phyloP scores from a whole-genome alignment of 2,888 invertebrate species.

The Oscheius sp. region DNA sequence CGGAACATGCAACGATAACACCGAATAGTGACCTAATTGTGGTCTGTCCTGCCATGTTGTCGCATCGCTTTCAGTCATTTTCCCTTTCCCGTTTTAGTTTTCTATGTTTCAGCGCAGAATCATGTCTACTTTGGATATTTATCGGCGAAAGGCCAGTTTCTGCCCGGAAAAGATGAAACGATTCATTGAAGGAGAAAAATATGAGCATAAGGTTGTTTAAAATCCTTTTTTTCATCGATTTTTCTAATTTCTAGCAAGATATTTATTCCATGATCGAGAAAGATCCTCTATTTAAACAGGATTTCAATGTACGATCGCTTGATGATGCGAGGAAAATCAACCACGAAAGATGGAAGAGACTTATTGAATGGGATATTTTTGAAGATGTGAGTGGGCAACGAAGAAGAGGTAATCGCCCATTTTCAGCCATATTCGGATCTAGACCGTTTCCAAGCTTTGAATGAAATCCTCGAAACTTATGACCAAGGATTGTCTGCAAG shows the following conservation, averaged over 20 bases:
- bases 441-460: conserved; percentile 42
- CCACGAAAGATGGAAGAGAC: conserved; percentile 76
- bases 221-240: background rate
- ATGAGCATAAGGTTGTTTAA: conserved; percentile 82
- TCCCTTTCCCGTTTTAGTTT: conserved; percentile 2
- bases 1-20: background rate
- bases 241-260: conserved; percentile 79
- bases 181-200: conserved; percentile 83
- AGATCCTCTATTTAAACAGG: conserved; percentile 80
- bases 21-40: background rate
- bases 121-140: conserved; percentile 81
- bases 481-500: conserved; percentile 59
- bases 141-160: conserved; percentile 85
- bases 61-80: background rate
- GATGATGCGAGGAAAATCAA: conserved; percentile 79
- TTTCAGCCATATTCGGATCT: conserved; percentile 42
- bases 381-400: conserved; percentile 23
- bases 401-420: background rate
- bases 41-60: no score
- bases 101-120: conserved; percentile 1
- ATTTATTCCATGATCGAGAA: conserved; percentile 84
- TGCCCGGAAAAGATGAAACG: conserved; percentile 88
- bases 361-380: conserved; percentile 76
- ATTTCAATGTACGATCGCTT: conserved; percentile 75
- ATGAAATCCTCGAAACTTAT: conserved; percentile 54